Base-by-base conservation (phyloP, 2,113 vertebrate species). In the Corythornis madagascariensis region DNA sequence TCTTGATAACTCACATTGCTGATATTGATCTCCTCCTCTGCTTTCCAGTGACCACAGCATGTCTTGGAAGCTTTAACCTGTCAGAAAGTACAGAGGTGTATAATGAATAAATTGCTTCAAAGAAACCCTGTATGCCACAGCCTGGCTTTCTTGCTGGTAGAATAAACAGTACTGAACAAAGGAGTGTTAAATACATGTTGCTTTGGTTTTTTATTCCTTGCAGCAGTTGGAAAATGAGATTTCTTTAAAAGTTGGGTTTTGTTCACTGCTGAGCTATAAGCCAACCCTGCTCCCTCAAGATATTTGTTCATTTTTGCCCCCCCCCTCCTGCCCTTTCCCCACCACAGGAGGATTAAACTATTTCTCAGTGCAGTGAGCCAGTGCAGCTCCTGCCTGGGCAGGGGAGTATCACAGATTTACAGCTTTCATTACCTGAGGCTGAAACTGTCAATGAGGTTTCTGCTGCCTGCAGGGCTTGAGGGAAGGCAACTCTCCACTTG, bases 341-440 rank as follows among this genome's bases (percentile, higher is more conserved):
- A 80, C 73, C 86, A 70, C 88, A 94, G 78, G 74, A 93, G 92
- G 91, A 94, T 87, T 95, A 95, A 94, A 93, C 94, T 92, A 95
- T 95, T 96, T 95, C 89, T 95, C 94, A 94, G 91, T 59, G 94
- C 92, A 94, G 67, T 92, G 95, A 94, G 78, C 47, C 74, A 83
- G 67, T 40, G 67, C 89, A 71, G 64, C 71, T 93, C 59, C 71
- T 43, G 73, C 73, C 86, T 26, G 35, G 60, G 78, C 78, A 92
- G 43, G 24, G 59, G 40, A 82, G n/a, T 77, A 66, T 80, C 63
- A 91, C 52, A 95, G 94, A 96, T 96, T 94, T 95, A 94, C 77
- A 59, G 71, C 77, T 95, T 92, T 95, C 87, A 93, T 95, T 95
- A 96, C 95, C 95, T 86, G 52, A 85, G 91, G 95, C 94, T 89